Conservation (phyloP, 1,140 invertebrate genomes). For the Aphis craccivora region DNA sequence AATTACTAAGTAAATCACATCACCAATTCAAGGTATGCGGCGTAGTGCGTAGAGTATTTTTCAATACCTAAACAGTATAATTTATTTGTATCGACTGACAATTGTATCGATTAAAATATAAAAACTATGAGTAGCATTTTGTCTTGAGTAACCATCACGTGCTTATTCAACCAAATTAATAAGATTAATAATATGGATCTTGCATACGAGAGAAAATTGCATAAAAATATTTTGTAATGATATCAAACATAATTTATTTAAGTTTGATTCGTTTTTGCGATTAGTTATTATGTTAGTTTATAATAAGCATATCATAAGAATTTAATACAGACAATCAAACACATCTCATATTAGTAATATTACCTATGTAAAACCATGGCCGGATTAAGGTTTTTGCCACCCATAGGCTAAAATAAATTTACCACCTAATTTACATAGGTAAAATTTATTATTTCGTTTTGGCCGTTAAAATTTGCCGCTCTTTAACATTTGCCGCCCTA, state of each 20-base stretch:
- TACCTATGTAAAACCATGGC: too few species aligned
- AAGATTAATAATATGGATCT: neutral
- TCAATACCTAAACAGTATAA: neutral
- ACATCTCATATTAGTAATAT: neutral
- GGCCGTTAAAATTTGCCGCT: too few species aligned
- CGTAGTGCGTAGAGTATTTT: neutral
- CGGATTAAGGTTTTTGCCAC: too few species aligned
- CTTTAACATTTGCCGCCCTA: too few species aligned
- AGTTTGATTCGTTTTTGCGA: neutral
- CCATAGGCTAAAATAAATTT: too few species aligned
- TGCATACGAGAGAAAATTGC: neutral
- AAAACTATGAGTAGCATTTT: neutral
- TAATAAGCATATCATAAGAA: neutral
- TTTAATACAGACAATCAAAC: neutral
- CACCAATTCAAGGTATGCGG: neutral
- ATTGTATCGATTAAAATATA: neutral
- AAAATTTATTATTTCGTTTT: too few species aligned
- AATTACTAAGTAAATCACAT: neutral
- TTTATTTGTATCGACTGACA: constrained; percentile 12
- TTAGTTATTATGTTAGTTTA: neutral
- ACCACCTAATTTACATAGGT: too few species aligned
- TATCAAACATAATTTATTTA: neutral
- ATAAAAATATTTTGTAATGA: neutral
- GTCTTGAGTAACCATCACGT: neutral
- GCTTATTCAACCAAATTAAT: neutral